Evolutionary conservation across 2,113 vertebrate species (phyloP).

Genomic region (Alouatta palliata): DNA sequence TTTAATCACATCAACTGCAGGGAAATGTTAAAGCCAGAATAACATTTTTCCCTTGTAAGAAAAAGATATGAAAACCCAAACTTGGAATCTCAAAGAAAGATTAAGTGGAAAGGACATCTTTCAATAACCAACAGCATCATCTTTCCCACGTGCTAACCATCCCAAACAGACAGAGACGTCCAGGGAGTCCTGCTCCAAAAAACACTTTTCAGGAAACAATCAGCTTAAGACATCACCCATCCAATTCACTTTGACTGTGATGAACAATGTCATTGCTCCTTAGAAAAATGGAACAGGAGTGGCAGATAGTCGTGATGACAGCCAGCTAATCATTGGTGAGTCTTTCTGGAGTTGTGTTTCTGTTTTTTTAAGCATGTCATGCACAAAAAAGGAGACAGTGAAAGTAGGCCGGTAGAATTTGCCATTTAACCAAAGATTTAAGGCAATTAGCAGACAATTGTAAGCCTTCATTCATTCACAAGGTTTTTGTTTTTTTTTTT

Average conservation of each 20-base stretch:
- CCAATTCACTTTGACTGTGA: background rate
- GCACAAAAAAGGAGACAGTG: background rate
- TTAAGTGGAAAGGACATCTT: background rate
- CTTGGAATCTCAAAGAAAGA: background rate
- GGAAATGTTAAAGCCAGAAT: background rate
- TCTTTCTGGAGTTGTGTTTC: background rate
- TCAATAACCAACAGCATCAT: constrained; percentile 38
- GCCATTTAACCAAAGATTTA: background rate
- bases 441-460: background rate
- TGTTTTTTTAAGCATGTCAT: background rate
- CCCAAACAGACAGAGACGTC: background rate
- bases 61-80: background rate
- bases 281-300: background rate
- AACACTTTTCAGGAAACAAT: constrained; percentile 46
- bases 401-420: background rate
- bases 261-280: background rate
- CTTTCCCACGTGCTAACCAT: background rate
- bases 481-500: too few species aligned
- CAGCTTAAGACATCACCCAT: background rate
- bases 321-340: background rate
- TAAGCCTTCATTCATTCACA: background rate
- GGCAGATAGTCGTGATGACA: background rate
- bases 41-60: background rate
- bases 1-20: background rate
- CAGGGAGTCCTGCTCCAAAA: background rate